These are phyloP conservation scores for Chionis minor DNA, from an alignment of 2,113 vertebrate genomes.

Conservation along the genomic window DNA sequence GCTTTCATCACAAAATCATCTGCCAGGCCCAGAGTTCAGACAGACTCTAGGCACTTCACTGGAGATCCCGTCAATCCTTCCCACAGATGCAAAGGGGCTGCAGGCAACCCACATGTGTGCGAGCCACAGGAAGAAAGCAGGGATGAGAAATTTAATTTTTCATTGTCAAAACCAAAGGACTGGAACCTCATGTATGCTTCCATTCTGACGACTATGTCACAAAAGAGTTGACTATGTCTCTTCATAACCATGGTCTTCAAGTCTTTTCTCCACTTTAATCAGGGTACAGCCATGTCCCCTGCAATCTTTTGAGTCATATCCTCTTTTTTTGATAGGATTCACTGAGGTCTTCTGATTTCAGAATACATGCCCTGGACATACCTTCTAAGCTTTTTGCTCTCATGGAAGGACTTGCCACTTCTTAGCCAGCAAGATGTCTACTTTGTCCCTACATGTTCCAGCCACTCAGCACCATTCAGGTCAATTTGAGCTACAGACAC, in stretches of 20 bases:
- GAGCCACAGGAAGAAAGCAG: not conserved
- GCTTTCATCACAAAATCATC: not conserved
- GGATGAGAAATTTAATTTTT: not conserved
- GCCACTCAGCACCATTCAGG: not conserved
- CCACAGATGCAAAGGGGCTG: not conserved
- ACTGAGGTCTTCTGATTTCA: not conserved
- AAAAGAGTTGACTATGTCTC: not conserved
- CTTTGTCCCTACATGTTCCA: not conserved
- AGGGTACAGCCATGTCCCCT: not conserved
- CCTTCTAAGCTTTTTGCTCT: not conserved
- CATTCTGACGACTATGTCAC: not conserved
- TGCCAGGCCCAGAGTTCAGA: not conserved
- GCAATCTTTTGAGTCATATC: not conserved
- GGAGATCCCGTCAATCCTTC: not conserved
- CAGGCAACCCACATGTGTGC: not conserved
- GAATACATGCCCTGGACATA: not conserved
- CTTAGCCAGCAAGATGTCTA: not conserved
- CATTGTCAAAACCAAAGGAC: not conserved
- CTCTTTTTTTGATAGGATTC: not conserved
- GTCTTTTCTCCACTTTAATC: not conserved
- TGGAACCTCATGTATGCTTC: not conserved
- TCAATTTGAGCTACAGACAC: not conserved
- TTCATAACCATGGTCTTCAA: not conserved
- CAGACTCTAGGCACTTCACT: not conserved
- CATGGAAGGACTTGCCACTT: not conserved